phyloP scores from a whole-genome alignment of 2,113 vertebrate genomes.

The Tyto alba region DNA sequence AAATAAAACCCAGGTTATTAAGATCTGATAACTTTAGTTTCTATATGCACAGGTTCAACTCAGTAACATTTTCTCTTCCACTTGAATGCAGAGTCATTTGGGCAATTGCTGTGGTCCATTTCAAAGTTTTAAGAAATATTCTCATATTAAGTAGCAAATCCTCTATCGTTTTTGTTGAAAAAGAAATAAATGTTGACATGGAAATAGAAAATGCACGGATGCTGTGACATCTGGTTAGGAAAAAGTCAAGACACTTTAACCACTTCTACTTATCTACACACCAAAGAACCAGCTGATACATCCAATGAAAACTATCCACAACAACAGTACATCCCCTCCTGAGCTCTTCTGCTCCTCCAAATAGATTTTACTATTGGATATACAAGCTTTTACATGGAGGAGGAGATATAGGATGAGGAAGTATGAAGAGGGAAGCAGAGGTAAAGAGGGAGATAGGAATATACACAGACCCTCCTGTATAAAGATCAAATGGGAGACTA shows the following conservation, averaged over 20 bases:
- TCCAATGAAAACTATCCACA: neutral
- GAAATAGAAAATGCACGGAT: neutral
- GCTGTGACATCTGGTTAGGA: neutral
- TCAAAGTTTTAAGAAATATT: neutral
- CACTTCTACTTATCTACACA: neutral
- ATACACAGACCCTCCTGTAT: neutral
- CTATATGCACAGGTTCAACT: neutral
- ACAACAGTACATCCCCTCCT: neutral
- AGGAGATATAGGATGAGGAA: neutral
- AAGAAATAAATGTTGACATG: neutral
- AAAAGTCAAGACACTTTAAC: neutral
- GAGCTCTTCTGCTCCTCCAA: neutral
- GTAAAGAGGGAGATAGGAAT: neutral
- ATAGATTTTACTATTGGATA: neutral
- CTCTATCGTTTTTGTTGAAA: neutral
- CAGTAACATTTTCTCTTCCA: neutral
- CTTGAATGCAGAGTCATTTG: neutral
- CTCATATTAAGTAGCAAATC: neutral
- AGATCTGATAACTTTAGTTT: neutral
- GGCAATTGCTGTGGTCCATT: neutral
- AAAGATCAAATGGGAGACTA: neutral
- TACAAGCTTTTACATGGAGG: neutral
- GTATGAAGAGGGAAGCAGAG: neutral
- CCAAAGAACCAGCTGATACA: neutral
- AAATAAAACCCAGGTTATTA: neutral